A percentile compares a stretch with the other conserved stretches of the same genome.
Conservation (phyloP, 2,113 vertebrate species). For the Rafetus swinhoei region DNA sequence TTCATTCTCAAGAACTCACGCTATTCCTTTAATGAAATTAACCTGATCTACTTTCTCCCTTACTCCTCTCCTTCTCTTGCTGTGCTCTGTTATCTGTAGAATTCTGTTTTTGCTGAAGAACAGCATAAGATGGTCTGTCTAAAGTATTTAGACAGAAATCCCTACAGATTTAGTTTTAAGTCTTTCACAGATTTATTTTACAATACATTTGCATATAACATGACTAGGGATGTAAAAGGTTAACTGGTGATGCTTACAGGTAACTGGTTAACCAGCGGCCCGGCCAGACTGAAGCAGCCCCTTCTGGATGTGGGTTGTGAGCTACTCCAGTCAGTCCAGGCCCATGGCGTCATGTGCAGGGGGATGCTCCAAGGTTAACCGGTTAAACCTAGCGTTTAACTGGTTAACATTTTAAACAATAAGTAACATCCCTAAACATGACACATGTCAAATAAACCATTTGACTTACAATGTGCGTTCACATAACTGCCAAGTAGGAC, state of each 20-base stretch:
- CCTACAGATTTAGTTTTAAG: conserved; percentile 53
- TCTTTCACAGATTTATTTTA: conserved; percentile 64
- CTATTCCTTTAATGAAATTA: conserved; percentile 4
- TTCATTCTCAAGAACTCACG: background rate
- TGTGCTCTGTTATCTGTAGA: conserved; percentile 56
- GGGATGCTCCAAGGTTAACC: no score
- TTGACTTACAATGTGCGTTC: background rate
- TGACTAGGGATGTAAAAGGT: background rate
- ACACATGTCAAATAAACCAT: conserved; percentile 6
- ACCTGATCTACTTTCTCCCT: background rate
- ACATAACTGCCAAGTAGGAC: conserved; percentile 15
- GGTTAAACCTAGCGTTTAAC: no score
- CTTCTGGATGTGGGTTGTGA: no score
- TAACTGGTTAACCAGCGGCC: no score
- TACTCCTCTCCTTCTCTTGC: conserved; percentile 10
- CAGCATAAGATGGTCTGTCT: conserved; percentile 37
- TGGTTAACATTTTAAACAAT: no score
- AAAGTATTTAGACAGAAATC: conserved; percentile 53
- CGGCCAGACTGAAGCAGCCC: no score
- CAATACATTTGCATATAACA: conserved; percentile 48
- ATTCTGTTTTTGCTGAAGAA: conserved; percentile 60
- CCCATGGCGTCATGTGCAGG: no score
- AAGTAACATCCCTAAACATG: background rate
- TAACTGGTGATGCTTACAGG: no score
- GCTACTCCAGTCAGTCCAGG: no score